phyloP scores from a whole-genome alignment of 2,888 invertebrate species.

The Melikaiella ostensackeni region DNA sequence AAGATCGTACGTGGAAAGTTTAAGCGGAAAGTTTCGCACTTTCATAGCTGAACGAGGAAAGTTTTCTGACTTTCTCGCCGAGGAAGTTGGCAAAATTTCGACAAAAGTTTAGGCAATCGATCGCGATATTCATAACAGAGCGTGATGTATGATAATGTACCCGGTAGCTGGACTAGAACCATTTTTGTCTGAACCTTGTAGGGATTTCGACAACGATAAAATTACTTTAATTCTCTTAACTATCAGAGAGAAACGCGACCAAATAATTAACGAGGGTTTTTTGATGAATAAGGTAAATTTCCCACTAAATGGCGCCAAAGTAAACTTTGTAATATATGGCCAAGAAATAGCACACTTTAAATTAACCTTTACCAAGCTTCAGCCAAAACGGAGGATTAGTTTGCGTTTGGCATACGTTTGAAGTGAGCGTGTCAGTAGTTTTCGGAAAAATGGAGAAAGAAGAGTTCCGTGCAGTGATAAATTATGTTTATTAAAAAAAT shows the following conservation, averaged over 20 bases:
- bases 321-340: no score
- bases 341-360: no score
- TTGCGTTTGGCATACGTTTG: no score
- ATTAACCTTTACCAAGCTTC: no score
- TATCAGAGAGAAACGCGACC: background rate
- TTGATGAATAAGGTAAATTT: no score
- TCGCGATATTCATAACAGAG: background rate
- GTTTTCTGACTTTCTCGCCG: slow-evolving; percentile 2
- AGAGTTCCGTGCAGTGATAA: no score
- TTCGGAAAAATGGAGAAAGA: no score
- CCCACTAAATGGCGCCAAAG: no score
- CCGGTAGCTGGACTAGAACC: background rate
- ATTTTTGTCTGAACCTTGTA: background rate
- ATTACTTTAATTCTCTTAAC: slow-evolving; percentile 18
- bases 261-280: no score
- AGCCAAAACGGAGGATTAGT: no score
- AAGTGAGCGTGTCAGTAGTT: no score
- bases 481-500: no score
- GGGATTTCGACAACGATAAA: slow-evolving; percentile 1
- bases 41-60: background rate
- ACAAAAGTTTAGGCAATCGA: background rate
- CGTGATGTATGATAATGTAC: slow-evolving; percentile 1
- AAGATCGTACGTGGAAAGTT: slow-evolving; percentile 46
- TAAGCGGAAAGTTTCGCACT: slow-evolving; percentile 49
- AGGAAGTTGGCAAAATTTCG: background rate